Conservation (phyloP, 2,797 vertebrate species). For the Poeciliopsis turneri region DNA sequence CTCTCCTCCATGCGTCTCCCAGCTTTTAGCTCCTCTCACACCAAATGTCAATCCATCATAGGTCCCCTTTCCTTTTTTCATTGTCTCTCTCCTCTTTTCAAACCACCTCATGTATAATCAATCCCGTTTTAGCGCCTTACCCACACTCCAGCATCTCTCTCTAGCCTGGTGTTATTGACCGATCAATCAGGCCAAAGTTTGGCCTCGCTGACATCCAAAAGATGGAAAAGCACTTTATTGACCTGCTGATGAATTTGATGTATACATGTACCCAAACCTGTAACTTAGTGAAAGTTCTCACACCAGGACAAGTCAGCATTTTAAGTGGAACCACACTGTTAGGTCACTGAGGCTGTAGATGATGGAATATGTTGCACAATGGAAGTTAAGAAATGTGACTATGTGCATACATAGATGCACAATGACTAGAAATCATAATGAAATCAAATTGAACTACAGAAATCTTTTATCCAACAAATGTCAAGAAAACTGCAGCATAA, state of each 20-base stretch:
- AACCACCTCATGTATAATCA: slow-evolving; percentile 32
- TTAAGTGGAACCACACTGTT: slow-evolving; percentile 7
- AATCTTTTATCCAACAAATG: not conserved
- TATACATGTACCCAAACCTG: not conserved
- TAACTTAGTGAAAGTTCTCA: not conserved
- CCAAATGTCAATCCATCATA: slow-evolving; percentile 59
- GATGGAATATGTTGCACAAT: not conserved
- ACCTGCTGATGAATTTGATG: slow-evolving; percentile 8
- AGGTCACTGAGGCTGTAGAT: not conserved
- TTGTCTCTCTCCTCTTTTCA: slow-evolving; percentile 19
- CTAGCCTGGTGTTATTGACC: slow-evolving; percentile 38
- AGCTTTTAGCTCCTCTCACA: slow-evolving; percentile 38
- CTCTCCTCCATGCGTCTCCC: slow-evolving; percentile 40
- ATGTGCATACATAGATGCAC: not conserved
- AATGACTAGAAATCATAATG: not conserved
- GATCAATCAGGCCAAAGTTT: slow-evolving; percentile 46
- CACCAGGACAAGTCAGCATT: not conserved
- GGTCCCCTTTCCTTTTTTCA: slow-evolving; percentile 22
- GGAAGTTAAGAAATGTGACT: not conserved
- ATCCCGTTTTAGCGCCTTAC: slow-evolving; percentile 30
- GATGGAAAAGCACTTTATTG: slow-evolving; percentile 33
- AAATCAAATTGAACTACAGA: not conserved
- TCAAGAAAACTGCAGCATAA: not conserved
- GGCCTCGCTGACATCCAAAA: slow-evolving; percentile 33
- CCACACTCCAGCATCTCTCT: not conserved